These are phyloP conservation scores for Bettongia penicillata DNA, from an alignment of 2,113 vertebrate species.

Conservation along the genomic window DNA sequence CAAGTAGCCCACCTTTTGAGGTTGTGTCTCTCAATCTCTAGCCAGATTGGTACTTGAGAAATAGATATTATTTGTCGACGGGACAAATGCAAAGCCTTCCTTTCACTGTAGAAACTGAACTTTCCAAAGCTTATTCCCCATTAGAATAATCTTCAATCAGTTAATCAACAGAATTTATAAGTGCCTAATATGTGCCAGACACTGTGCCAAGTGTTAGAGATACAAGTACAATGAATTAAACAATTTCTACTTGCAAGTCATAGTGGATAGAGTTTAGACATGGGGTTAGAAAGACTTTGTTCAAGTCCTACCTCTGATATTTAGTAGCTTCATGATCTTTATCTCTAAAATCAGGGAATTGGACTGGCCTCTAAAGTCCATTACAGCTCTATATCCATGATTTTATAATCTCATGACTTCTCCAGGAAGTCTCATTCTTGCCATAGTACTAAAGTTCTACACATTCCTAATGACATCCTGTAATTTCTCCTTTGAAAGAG, in stretches of 20 bases:
- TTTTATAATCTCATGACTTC: not conserved
- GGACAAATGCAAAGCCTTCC: not conserved
- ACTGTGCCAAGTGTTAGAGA: not conserved
- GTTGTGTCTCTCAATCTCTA: not conserved
- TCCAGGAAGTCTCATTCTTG: not conserved
- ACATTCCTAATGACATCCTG: not conserved
- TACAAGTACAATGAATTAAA: not conserved
- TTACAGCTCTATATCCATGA: not conserved
- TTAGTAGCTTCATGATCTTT: not conserved
- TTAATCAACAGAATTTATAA: not conserved
- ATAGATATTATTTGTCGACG: not conserved
- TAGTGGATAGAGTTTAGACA: not conserved
- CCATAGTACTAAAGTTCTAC: not conserved
- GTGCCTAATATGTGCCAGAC: no score
- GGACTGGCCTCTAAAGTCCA: not conserved
- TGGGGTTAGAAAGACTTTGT: not conserved
- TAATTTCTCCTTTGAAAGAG: not conserved
- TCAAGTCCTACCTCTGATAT: not conserved
- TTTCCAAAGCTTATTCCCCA: not conserved
- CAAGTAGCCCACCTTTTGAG: not conserved
- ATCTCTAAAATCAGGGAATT: not conserved
- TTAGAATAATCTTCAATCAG: not conserved
- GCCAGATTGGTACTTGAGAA: not conserved
- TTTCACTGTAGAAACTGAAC: not conserved
- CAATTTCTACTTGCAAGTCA: not conserved